Percentiles rank a stretch among this genome's conserved stretches.
Evolutionary conservation across 1,140 invertebrate genomes (phyloP).

Genomic region (Tetraneura akinire): DNA sequence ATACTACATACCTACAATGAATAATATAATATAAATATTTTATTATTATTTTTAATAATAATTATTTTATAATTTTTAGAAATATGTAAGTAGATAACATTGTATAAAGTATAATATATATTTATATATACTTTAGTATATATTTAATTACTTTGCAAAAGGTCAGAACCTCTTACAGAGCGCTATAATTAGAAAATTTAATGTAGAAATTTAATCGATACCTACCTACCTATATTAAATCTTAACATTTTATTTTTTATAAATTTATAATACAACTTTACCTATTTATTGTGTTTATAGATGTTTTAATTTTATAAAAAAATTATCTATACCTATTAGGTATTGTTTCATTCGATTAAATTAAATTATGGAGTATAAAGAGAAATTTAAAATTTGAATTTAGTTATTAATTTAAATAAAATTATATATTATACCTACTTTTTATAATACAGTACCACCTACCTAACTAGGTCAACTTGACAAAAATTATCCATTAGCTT

Average conservation of each 20-base stretch:
- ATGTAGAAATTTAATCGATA: background rate
- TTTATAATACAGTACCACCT: no score
- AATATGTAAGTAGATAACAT: background rate
- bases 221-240: background rate
- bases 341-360: background rate
- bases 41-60: no score
- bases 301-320: background rate
- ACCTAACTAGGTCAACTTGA: no score
- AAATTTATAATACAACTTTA: background rate
- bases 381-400: no score
- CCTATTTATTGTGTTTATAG: background rate
- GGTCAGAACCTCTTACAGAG: constrained; percentile 19
- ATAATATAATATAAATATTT: background rate
- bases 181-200: constrained; percentile 6
- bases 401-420: no score
- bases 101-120: background rate
- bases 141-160: background rate
- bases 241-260: no score
- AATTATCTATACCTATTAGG: no score
- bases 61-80: no score
- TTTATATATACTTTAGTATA: background rate
- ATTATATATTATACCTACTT: no score
- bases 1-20: background rate
- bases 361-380: background rate
- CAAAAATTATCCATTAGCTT: no score